A percentile compares a stretch with the other conserved stretches of the same genome.
These are phyloP conservation scores for Pollenia griseotomentosa DNA, from an alignment of 2,888 invertebrate genomes.

Conservation along the genomic window DNA sequence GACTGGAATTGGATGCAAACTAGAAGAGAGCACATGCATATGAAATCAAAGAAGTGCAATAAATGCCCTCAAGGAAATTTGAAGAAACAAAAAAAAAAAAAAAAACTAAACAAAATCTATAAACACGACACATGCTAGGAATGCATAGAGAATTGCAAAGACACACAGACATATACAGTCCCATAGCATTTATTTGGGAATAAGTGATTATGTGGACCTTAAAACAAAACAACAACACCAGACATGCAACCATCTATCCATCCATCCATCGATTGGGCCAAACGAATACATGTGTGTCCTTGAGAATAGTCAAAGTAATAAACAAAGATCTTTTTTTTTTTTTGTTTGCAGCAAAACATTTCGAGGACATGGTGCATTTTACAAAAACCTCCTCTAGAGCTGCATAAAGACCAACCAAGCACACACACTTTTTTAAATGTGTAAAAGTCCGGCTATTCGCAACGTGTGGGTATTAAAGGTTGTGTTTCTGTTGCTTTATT, in stretches of 20 bases:
- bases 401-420: conserved; percentile 1
- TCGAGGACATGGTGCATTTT: conserved; percentile 64
- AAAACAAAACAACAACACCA: conserved; percentile 40
- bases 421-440: conserved; percentile 23
- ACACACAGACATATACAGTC: not conserved
- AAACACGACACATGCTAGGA: conserved; percentile 62
- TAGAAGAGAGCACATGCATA: not conserved
- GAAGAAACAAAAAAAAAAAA: conserved; percentile 21
- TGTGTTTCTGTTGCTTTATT: conserved; percentile 37
- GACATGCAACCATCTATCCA: conserved; percentile 44
- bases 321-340: conserved; percentile 64
- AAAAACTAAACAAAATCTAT: conserved; percentile 42
- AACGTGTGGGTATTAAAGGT: conserved; percentile 71
- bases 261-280: conserved; percentile 31
- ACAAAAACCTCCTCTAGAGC: conserved; percentile 49
- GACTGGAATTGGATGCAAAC: conserved; percentile 30
- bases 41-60: conserved; percentile 55
- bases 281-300: conserved; percentile 60
- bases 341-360: conserved; percentile 32
- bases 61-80: conserved; percentile 61
- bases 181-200: conserved; percentile 23
- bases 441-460: conserved; percentile 7
- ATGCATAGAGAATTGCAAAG: conserved; percentile 57
- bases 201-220: conserved; percentile 55
- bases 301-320: conserved; percentile 67